phyloP scores from a whole-genome alignment of 2,888 invertebrate species.

The Caenorhabditis doughertyi region DNA sequence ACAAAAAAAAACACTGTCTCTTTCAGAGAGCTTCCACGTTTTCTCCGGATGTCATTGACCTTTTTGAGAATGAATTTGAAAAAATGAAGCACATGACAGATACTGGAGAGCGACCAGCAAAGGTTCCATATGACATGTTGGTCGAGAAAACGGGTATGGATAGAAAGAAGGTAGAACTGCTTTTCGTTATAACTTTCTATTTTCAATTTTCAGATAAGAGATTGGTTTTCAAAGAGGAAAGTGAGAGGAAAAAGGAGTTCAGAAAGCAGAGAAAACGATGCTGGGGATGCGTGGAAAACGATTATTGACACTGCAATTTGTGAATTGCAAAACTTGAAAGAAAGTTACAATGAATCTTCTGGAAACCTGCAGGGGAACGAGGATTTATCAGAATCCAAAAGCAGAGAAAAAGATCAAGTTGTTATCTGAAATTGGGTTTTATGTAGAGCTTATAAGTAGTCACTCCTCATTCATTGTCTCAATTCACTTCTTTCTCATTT shows the following conservation, averaged over 20 bases:
- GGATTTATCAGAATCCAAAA: too few species aligned
- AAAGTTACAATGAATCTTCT: too few species aligned
- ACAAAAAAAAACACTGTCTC: not conserved
- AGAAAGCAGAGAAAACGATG: not conserved
- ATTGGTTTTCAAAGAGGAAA: slow-evolving; percentile 27
- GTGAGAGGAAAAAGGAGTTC: not conserved
- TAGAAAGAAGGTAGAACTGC: slow-evolving; percentile 8
- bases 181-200: not conserved
- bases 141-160: slow-evolving; percentile 13
- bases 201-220: not conserved
- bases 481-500: too few species aligned
- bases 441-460: too few species aligned
- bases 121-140: slow-evolving; percentile 12
- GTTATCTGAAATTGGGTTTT: too few species aligned
- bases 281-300: not conserved
- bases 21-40: slow-evolving; percentile 9
- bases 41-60: not conserved
- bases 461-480: too few species aligned
- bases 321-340: not conserved
- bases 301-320: not conserved
- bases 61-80: not conserved
- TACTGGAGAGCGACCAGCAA: not conserved
- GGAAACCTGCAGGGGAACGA: not conserved
- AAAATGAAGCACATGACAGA: not conserved
- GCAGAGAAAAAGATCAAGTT: too few species aligned